Conservation (phyloP, 2,888 invertebrate genomes). For the Isotomurus palustris region DNA sequence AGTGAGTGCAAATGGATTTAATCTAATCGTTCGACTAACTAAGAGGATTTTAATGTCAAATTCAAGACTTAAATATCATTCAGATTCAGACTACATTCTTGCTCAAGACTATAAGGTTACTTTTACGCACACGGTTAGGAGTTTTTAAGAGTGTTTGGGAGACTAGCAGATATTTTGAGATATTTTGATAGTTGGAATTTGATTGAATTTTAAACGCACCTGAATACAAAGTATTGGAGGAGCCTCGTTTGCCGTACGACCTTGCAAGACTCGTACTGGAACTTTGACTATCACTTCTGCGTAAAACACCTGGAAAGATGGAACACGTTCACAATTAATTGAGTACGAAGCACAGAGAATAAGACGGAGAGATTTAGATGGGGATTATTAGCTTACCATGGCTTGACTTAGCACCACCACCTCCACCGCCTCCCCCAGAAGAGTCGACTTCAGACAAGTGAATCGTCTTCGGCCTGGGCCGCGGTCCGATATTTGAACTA, state of each 20-base stretch:
- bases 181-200: too few relatives aligned
- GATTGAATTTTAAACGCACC: slow-evolving; percentile 16
- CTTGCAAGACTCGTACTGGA: slow-evolving; percentile 45
- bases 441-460: slow-evolving; percentile 66
- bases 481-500: slow-evolving; percentile 52
- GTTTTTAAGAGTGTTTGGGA: too few relatives aligned
- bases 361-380: too few relatives aligned
- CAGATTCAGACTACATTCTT: too few relatives aligned
- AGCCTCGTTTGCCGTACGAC: slow-evolving; percentile 44
- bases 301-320: slow-evolving; percentile 33
- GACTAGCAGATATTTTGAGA: too few relatives aligned
- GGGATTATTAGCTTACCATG: background rate
- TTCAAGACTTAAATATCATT: too few relatives aligned
- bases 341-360: background rate
- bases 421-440: slow-evolving; percentile 59
- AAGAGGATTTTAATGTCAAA: too few relatives aligned
- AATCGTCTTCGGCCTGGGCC: slow-evolving; percentile 83
- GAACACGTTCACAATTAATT: background rate
- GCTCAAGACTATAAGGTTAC: too few relatives aligned
- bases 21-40: too few relatives aligned
- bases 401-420: slow-evolving; percentile 17
- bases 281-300: slow-evolving; percentile 46
- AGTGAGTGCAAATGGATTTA: too few relatives aligned
- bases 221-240: slow-evolving; percentile 43
- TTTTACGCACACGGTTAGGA: too few relatives aligned